These are phyloP conservation scores for Botia kubotai DNA, from an alignment of 2,797 vertebrate genomes.

Conservation along the genomic window DNA sequence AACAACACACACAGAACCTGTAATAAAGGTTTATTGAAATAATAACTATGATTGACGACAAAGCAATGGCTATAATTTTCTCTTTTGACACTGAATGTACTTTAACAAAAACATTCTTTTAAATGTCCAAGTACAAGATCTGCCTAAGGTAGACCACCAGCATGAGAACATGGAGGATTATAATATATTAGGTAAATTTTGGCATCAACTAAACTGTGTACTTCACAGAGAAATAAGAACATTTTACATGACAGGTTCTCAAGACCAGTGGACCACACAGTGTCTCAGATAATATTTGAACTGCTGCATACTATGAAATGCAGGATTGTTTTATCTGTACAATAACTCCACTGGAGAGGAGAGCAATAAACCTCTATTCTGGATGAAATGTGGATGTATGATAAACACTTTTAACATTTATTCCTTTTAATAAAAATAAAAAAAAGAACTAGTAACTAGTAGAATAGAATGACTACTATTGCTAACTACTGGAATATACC, in stretches of 20 bases:
- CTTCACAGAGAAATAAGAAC: not conserved
- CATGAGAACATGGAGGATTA: not conserved
- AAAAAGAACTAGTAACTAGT: no score
- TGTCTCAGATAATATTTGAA: not conserved
- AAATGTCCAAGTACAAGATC: not conserved
- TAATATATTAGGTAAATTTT: not conserved
- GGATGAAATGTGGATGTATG: no score
- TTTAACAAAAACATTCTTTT: not conserved
- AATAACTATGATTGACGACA: constrained; percentile 1
- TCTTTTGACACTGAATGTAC: not conserved
- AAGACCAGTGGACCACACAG: not conserved
- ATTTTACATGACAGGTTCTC: not conserved
- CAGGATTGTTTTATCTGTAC: not conserved
- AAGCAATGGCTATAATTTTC: constrained; percentile 9
- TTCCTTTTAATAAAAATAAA: not conserved
- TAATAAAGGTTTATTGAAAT: not conserved
- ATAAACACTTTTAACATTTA: no score
- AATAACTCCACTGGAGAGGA: not conserved
- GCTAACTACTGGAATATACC: not conserved
- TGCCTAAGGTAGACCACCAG: not conserved
- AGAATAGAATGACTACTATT: no score
- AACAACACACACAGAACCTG: not conserved
- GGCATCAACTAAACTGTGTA: not conserved
- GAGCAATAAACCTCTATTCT: not conserved
- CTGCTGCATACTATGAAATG: no score